A percentile compares a stretch with the other conserved stretches of the same genome.
phyloP scores from a whole-genome alignment of 2,888 invertebrate species.

The Ochropacha duplaris region DNA sequence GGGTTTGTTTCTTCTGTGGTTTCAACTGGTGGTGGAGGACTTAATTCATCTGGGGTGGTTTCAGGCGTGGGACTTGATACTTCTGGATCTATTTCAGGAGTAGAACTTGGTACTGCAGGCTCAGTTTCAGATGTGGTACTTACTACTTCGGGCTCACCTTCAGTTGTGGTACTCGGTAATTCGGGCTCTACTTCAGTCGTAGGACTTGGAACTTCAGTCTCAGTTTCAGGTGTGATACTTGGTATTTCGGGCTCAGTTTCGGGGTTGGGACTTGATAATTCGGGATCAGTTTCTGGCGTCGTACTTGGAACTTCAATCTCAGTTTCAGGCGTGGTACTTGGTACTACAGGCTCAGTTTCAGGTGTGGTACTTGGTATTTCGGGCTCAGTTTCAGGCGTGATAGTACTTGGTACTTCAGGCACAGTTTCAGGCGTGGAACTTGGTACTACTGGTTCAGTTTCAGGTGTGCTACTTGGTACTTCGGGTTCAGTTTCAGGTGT shows the following conservation, averaged over 20 bases:
- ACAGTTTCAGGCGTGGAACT: slow-evolving; percentile 8
- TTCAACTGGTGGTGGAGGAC: neutral
- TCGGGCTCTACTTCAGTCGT: neutral
- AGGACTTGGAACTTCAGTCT: neutral
- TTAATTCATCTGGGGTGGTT: neutral
- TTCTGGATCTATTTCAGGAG: neutral
- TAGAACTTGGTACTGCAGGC: slow-evolving; percentile 5
- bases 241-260: neutral
- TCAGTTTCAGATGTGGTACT: neutral
- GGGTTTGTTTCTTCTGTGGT: neutral
- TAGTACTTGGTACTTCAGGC: neutral
- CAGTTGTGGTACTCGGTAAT: slow-evolving; percentile 3
- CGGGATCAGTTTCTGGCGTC: slow-evolving; percentile 3
- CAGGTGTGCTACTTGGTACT: slow-evolving; percentile 4
- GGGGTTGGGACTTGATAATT: neutral
- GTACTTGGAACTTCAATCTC: slow-evolving; percentile 6
- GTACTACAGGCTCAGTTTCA: neutral
- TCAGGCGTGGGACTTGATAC: neutral
- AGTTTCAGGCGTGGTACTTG: too few relatives aligned
- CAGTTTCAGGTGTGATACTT: neutral
- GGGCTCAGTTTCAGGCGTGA: slow-evolving; percentile 2
- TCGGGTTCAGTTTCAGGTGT: slow-evolving; percentile 9
- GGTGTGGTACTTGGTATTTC: neutral
- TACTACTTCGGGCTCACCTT: slow-evolving; percentile 9
- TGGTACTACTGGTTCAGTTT: slow-evolving; percentile 5